A percentile compares a stretch with the other conserved stretches of the same genome.
These are phyloP conservation scores for Ericerus pela DNA, from an alignment of 1,140 invertebrate genomes.

Conservation along the genomic window DNA sequence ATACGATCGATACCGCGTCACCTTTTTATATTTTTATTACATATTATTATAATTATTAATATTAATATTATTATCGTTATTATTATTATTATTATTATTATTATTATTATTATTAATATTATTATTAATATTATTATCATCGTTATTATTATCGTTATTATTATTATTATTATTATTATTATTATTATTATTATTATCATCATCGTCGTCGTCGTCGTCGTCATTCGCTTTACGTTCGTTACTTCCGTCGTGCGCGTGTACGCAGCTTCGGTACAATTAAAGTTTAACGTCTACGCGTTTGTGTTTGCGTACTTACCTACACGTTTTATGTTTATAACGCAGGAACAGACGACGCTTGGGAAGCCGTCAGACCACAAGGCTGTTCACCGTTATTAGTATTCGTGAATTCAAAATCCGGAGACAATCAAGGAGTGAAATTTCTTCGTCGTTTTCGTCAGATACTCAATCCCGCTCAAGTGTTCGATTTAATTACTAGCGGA, in stretches of 20 bases:
- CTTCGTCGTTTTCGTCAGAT: slow-evolving; percentile 87
- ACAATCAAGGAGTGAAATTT: slow-evolving; percentile 96
- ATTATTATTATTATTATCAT: too few relatives aligned
- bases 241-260: background rate
- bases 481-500: slow-evolving; percentile 79
- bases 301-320: too few relatives aligned
- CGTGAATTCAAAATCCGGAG: slow-evolving; percentile 93
- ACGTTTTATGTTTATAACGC: background rate
- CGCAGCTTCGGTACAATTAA: background rate
- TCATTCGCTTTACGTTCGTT: background rate
- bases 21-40: too few relatives aligned
- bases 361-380: slow-evolving; percentile 59
- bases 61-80: too few relatives aligned
- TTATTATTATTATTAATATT: too few relatives aligned
- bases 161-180: too few relatives aligned
- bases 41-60: too few relatives aligned
- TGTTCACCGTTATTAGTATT: slow-evolving; percentile 85
- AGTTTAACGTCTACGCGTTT: background rate
- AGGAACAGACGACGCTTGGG: slow-evolving; percentile 74
- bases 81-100: too few relatives aligned
- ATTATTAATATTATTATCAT: too few relatives aligned
- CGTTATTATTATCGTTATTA: too few relatives aligned
- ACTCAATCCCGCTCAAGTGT: slow-evolving; percentile 92
- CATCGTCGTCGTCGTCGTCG: too few relatives aligned
- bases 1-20: too few relatives aligned